A percentile compares a stretch with the other conserved stretches of the same genome.
phyloP scores from a whole-genome alignment of 23 tunicate species.

The Phallusia fumigata region DNA sequence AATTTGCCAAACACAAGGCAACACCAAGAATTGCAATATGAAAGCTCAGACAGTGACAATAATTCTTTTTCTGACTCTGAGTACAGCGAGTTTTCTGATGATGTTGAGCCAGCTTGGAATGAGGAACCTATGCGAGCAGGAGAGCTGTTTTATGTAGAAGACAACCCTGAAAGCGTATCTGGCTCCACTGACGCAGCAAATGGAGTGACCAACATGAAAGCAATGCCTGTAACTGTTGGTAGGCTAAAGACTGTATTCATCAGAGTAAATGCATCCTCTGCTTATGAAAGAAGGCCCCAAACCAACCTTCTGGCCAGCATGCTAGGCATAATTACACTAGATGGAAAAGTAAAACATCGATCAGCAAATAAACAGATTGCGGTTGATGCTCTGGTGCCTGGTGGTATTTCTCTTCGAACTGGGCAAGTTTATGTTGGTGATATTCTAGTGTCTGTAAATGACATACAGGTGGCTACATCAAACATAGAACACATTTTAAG shows the following conservation, averaged over 20 bases:
- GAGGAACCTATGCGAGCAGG: slow-evolving; percentile 61
- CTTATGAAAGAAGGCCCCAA: slow-evolving; percentile 12
- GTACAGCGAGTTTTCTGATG: slow-evolving; percentile 33
- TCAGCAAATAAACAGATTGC: slow-evolving; percentile 9
- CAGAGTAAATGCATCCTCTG: slow-evolving; percentile 39
- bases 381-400: slow-evolving; percentile 70
- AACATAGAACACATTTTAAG: slow-evolving; percentile 66
- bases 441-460: slow-evolving; percentile 47
- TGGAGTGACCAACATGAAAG: not conserved
- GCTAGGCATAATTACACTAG: slow-evolving; percentile 57
- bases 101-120: slow-evolving; percentile 46
- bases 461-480: slow-evolving; percentile 27
- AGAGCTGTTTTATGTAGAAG: slow-evolving; percentile 57
- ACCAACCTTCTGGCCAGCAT: slow-evolving; percentile 42
- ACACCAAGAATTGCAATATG: not conserved
- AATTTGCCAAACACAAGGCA: not conserved
- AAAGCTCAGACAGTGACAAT: slow-evolving; percentile 15
- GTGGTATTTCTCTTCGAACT: slow-evolving; percentile 39
- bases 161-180: slow-evolving; percentile 1
- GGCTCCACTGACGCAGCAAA: not conserved
- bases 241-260: slow-evolving; percentile 34
- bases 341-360: not conserved
- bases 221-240: not conserved
- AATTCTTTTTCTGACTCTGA: slow-evolving; percentile 29
- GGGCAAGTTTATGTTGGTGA: slow-evolving; percentile 65